A percentile compares a stretch with the other conserved stretches of the same genome.
Evolutionary conservation across 2,113 vertebrate species (phyloP).

Genomic region (Mus musculus): DNA sequence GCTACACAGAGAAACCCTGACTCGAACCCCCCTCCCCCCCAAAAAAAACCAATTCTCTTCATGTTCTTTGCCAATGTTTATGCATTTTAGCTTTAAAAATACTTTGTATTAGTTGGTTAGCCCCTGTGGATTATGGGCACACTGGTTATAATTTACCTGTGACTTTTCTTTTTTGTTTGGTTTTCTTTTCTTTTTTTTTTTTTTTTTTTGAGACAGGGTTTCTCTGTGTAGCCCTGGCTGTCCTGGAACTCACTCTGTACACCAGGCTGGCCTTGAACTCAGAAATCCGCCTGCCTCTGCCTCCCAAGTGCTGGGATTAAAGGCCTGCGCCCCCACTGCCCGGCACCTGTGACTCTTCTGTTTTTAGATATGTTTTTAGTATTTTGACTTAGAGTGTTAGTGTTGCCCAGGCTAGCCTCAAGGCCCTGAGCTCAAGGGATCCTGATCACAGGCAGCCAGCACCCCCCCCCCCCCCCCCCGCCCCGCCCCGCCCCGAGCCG

Average conservation of each 20-base stretch:
- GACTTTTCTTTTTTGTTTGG: neutral
- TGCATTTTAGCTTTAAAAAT: slow-evolving; percentile 19
- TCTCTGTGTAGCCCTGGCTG: too few relatives aligned
- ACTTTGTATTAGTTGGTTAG: neutral
- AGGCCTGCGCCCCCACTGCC: too few relatives aligned
- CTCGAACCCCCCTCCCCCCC: too few relatives aligned
- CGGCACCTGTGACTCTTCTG: neutral
- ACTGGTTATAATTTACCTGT: neutral
- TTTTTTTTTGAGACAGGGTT: too few relatives aligned
- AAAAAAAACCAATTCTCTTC: neutral
- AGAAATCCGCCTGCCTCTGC: too few relatives aligned
- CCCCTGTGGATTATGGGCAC: neutral
- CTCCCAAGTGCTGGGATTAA: too few relatives aligned
- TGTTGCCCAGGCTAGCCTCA: neutral
- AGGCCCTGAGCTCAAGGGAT: neutral
- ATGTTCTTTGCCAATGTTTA: neutral
- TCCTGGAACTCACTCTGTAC: too few relatives aligned
- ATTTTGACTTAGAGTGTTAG: neutral
- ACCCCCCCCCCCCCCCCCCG: too few relatives aligned
- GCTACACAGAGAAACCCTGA: too few relatives aligned
- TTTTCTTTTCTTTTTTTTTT: too few relatives aligned
- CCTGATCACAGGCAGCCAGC: neutral
- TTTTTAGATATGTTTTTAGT: neutral
- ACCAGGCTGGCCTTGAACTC: too few relatives aligned
- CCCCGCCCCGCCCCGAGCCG: too few relatives aligned